These are phyloP conservation scores for Aquila chrysaetos DNA, from an alignment of 2,797 vertebrate species.

Conservation along the genomic window DNA sequence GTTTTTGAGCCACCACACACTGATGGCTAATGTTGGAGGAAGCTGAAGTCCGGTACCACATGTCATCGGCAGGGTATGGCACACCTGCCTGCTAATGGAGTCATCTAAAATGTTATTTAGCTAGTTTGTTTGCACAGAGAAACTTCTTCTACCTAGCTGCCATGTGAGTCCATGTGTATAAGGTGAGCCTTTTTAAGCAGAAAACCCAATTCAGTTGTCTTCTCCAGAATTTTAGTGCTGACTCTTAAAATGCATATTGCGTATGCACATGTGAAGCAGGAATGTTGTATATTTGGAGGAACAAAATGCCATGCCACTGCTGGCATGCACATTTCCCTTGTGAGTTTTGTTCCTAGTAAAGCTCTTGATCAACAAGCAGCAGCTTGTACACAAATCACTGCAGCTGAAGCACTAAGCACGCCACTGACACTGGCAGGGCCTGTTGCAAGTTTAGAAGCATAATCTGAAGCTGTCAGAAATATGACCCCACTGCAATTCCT, in stretches of 20 bases:
- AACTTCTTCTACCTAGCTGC: neutral
- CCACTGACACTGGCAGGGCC: neutral
- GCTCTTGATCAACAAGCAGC: neutral
- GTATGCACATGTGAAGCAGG: neutral
- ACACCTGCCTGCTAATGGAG: neutral
- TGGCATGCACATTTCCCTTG: neutral
- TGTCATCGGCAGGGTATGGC: no score
- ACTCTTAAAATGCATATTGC: neutral
- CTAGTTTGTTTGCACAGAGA: neutral
- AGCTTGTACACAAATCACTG: neutral
- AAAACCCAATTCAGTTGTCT: neutral
- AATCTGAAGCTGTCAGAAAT: neutral
- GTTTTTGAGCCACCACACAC: neutral
- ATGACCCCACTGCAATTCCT: neutral
- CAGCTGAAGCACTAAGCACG: neutral
- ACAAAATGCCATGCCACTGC: neutral
- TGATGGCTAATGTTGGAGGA: neutral
- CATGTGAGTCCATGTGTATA: neutral
- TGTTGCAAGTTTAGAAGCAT: neutral
- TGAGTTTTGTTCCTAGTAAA: neutral
- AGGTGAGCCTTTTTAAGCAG: neutral
- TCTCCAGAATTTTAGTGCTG: neutral
- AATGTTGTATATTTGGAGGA: neutral
- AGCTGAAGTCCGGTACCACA: neutral
- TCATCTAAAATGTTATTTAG: neutral